Evolutionary conservation across 1,140 invertebrate genomes (phyloP), one percentile per base, ranked within the genome.

Genomic region (Aphidius gifuensis): DNA sequence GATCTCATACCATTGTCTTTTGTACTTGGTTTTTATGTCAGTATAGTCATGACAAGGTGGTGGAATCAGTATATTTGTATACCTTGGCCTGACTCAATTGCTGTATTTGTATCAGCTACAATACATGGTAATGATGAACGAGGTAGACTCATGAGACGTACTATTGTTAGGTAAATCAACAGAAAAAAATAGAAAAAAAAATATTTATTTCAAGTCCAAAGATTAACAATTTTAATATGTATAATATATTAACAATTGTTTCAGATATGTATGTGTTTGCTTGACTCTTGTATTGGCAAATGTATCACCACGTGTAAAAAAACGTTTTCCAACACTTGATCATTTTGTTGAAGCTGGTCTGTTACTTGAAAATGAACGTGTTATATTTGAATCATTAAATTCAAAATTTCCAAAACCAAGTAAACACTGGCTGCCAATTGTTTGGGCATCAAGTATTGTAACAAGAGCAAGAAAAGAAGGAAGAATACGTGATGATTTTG

Each of bases 361-460:
- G n/a, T 79, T 97, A n/a, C 83, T 92, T 21, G 87, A 90, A 48
- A 95, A 95, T 69, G 96, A 98, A 72, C 85, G 89, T 59, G 79
- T 80, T 21, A 92, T 94, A 62, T 87, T 95, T 58, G 84, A 89
- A 42, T 87, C 89, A 64, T 80, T 96, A 64, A 90, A 94, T 71
- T 75, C 83, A 5, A 96, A 95, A 74, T 92, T 91, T 69, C 90
- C 92, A 1, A 88, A 91, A 51, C 91, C 93, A 64, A 90, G 91
- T 39, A 97, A 96, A 74, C 94, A 95, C 76, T 98, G 94, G 93
- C 85, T 98, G 72, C 96, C 96, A 38, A 88, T 97, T 48, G 90
- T 96, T 23, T 97, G 94, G 95, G 92, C 93, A 1, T 88, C 92
- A 5, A 92, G 90, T 74, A 91, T 97, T 58, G 88, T 96, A 38